These are phyloP conservation scores for Danionella cerebrum DNA, from an alignment of 2,113 vertebrate species.

Conservation along the genomic window DNA sequence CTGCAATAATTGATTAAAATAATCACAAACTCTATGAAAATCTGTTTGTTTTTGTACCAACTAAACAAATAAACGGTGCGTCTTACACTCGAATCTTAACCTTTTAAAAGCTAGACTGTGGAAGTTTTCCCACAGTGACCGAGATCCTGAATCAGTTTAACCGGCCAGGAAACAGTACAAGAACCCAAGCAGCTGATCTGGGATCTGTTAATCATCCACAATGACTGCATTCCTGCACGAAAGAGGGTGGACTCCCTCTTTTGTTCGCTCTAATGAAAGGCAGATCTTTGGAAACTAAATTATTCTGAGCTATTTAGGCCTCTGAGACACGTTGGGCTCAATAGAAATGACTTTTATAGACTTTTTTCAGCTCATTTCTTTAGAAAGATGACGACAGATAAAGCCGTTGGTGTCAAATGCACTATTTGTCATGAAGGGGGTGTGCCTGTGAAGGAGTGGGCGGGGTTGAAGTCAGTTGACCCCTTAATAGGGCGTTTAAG, in stretches of 20 bases:
- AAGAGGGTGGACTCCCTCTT: slow-evolving; percentile 60
- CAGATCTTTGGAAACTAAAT: slow-evolving; percentile 52
- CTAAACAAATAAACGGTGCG: too few species aligned
- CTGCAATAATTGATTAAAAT: too few species aligned
- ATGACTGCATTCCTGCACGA: slow-evolving; percentile 52
- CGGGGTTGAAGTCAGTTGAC: slow-evolving; percentile 66
- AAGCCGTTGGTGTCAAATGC: slow-evolving; percentile 49
- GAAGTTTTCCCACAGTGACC: too few species aligned
- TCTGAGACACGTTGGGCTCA: slow-evolving; percentile 90
- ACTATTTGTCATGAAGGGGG: slow-evolving; percentile 21
- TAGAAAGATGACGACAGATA: slow-evolving; percentile 72
- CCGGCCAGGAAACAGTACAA: not conserved
- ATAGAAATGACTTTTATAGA: slow-evolving; percentile 99
- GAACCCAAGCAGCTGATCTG: slow-evolving; percentile 2
- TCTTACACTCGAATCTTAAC: too few species aligned
- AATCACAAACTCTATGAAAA: too few species aligned
- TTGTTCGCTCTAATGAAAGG: slow-evolving; percentile 54
- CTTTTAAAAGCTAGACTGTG: too few species aligned
- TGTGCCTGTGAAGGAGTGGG: slow-evolving; percentile 1
- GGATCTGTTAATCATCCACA: not conserved
- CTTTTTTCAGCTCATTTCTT: slow-evolving; percentile 92
- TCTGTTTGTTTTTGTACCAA: too few species aligned
- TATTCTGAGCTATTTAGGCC: slow-evolving; percentile 68
- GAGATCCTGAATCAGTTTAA: too few species aligned
- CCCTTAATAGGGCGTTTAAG: slow-evolving; percentile 96